These are phyloP conservation scores for Cherax destructor DNA, from an alignment of 1,140 invertebrate species.

Conservation along the genomic window DNA sequence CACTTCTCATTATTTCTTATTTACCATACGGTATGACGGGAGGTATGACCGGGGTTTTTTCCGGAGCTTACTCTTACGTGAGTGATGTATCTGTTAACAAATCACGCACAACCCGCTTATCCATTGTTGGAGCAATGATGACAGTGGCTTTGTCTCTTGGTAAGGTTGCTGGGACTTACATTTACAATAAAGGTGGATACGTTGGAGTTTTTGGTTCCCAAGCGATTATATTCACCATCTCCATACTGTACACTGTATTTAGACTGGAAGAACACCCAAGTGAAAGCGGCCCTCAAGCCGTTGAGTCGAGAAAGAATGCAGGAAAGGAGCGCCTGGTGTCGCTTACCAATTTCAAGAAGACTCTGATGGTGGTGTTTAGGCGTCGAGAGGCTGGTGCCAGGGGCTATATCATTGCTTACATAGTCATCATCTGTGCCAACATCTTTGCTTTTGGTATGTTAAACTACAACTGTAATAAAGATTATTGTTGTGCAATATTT, in stretches of 20 bases:
- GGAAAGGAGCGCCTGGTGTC: not conserved
- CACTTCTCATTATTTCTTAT: conserved; percentile 24
- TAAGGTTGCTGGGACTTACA: not conserved
- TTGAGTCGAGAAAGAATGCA: not conserved
- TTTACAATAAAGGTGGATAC: not conserved
- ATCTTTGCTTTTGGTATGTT: too few species aligned
- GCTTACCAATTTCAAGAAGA: not conserved
- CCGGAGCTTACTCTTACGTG: conserved; percentile 35
- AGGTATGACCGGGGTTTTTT: conserved; percentile 9
- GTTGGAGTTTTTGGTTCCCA: not conserved
- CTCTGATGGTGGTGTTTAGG: not conserved
- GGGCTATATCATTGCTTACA: too few species aligned
- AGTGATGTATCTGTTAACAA: not conserved
- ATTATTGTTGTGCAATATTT: too few species aligned
- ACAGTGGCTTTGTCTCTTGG: not conserved
- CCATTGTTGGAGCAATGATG: not conserved
- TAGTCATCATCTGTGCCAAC: too few species aligned
- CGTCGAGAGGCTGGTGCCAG: not conserved
- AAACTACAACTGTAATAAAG: too few species aligned
- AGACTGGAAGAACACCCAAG: not conserved
- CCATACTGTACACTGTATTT: not conserved
- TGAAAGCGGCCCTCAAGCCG: not conserved
- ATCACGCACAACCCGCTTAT: conserved; percentile 27
- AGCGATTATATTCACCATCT: not conserved
- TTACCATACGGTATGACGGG: conserved; percentile 39